Conservation (phyloP, 1,140 invertebrate genomes). For the Eumeta japonica region DNA sequence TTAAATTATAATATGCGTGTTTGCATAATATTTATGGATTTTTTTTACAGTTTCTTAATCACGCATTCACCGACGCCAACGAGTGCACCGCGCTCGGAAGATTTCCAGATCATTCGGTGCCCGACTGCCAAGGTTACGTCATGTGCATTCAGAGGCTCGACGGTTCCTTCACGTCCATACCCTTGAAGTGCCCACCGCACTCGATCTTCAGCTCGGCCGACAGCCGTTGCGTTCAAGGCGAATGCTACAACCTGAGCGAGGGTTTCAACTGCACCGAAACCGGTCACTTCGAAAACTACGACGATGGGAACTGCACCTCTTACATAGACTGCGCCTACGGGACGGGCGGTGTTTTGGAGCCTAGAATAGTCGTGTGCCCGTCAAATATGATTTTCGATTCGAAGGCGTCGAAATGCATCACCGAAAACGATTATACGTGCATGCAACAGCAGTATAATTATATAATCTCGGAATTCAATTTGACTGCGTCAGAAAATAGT, state of each 20-base stretch:
- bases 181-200: slow-evolving; percentile 29
- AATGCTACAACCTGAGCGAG: slow-evolving; percentile 27
- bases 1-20: no score
- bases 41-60: no score
- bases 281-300: slow-evolving; percentile 20
- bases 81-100: slow-evolving; percentile 27
- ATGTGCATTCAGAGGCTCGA: slow-evolving; percentile 27
- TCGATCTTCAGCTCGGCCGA: slow-evolving; percentile 35
- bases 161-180: slow-evolving; percentile 23
- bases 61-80: slow-evolving; percentile 12
- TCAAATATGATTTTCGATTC: slow-evolving; percentile 19
- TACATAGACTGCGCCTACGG: slow-evolving; percentile 33
- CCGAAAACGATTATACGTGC: slow-evolving; percentile 19
- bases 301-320: slow-evolving; percentile 16
- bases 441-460: slow-evolving; percentile 4
- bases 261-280: slow-evolving; percentile 23
- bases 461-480: slow-evolving; percentile 3
- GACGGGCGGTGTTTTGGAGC: slow-evolving; percentile 18
- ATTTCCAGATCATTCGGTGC: slow-evolving; percentile 26
- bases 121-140: slow-evolving; percentile 32
- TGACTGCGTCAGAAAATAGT: no score
- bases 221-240: slow-evolving; percentile 33
- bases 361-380: slow-evolving; percentile 28
- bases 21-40: no score
- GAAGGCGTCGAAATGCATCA: slow-evolving; percentile 19